Base-by-base conservation (phyloP, 2,113 vertebrate genomes). In the Probosciger aterrimus region DNA sequence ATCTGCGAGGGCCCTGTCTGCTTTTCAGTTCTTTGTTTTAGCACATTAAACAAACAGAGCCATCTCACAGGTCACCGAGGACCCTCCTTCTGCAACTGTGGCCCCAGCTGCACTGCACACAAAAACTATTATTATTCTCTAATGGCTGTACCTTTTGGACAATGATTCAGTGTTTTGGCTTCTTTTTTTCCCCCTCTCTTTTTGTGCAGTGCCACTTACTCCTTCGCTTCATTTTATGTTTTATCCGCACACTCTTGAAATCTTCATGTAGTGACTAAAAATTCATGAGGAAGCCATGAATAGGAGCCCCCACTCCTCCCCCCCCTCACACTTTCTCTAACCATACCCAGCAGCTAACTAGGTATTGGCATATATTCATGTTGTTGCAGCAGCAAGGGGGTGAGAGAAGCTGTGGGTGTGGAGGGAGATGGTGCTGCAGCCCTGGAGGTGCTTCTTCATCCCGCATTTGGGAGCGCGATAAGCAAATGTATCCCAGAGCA, bases 81-180 rank as follows among this genome's bases (percentile, higher is more conserved):
- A 90, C 76, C 86, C 90, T 83, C 57, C 84, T 95, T 78, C 91
- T 95, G 92, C 95, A 85, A 92, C 91, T 90, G 91, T 46, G 73
- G 94, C 88, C 92, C 84, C 93, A 96, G 96, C 90, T 95, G 95
- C 78, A 37, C 71, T 55, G 85, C 78, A 92, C 92, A 95, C 84
- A 95, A 77, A 88, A 93, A 92, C 92, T 92, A 85, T 95, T 91
- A 90, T 94, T 93, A 91, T 91, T 91, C 83, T 93, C 91, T 88
- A 86, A 95, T 88, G 91, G 92, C 92, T 75, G 93, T 91, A 95
- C 88, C 95, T 97, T 95, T 92, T 86, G 88, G 71, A 93, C 94
- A 92, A 86, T 41, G 69, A 94, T 85, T 78, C 89, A 75, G 60
- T 78, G 82, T 60, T 53, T 24, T 18, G 20, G 30, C 8, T 1